Conservation (phyloP, 2,888 invertebrate genomes). For the Crepidodera aurea region DNA sequence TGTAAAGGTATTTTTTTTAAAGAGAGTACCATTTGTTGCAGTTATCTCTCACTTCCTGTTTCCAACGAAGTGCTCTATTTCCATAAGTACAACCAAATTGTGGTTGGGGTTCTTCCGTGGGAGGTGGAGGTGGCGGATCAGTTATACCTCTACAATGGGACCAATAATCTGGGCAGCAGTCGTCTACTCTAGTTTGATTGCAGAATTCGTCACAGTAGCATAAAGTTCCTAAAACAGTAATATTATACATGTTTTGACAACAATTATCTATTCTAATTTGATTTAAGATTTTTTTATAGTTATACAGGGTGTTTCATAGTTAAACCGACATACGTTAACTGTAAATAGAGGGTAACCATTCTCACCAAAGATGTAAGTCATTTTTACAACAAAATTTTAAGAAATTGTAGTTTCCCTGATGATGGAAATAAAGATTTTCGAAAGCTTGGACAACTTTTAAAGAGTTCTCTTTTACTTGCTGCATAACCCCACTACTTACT, state of each 20-base stretch:
- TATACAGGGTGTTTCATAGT: too few species aligned
- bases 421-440: too few species aligned
- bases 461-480: too few species aligned
- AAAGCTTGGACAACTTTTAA: too few species aligned
- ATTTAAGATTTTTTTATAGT: background rate
- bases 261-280: background rate
- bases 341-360: too few species aligned
- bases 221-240: slow-evolving; percentile 72
- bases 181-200: slow-evolving; percentile 74
- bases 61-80: slow-evolving; percentile 62
- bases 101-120: slow-evolving; percentile 37
- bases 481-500: too few species aligned
- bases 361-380: too few species aligned
- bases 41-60: slow-evolving; percentile 67
- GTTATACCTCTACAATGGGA: slow-evolving; percentile 68
- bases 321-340: too few species aligned
- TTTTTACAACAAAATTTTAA: too few species aligned
- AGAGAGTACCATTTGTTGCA: slow-evolving; percentile 85
- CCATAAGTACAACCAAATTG: slow-evolving; percentile 59
- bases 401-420: too few species aligned
- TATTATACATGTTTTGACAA: too few species aligned
- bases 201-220: slow-evolving; percentile 98
- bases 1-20: too few species aligned
- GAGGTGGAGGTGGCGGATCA: slow-evolving; percentile 33
- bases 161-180: slow-evolving; percentile 94